Conservation (phyloP, 2,888 invertebrate species). For the Archaeoteleia sp. region DNA sequence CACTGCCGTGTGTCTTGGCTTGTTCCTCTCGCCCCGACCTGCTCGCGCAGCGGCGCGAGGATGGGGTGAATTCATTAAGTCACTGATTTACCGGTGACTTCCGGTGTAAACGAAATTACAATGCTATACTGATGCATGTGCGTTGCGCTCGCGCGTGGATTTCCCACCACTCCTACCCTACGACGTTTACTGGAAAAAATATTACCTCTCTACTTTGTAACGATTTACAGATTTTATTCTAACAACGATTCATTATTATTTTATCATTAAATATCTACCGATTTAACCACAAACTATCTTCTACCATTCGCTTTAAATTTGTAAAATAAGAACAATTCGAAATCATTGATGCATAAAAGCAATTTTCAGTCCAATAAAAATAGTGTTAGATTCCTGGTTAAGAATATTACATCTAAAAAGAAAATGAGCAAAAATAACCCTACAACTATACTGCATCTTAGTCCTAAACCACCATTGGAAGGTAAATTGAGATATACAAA, state of each 20-base stretch:
- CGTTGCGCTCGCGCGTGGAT: constrained; percentile 25
- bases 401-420: too few relatives aligned
- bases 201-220: constrained; percentile 28
- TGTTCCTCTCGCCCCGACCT: constrained; percentile 45
- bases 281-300: too few relatives aligned
- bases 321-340: too few relatives aligned
- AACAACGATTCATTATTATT: constrained; percentile 21
- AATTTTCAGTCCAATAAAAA: too few relatives aligned
- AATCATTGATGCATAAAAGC: too few relatives aligned
- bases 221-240: constrained; percentile 20
- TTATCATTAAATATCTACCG: too few relatives aligned
- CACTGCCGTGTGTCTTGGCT: constrained; percentile 56
- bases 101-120: constrained; percentile 69
- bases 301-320: too few relatives aligned
- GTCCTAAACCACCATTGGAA: too few relatives aligned
- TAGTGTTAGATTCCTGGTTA: too few relatives aligned
- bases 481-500: too few relatives aligned
- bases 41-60: constrained; percentile 46
- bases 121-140: constrained; percentile 44
- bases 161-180: constrained; percentile 32
- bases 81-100: constrained; percentile 71
- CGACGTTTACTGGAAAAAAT: constrained; percentile 35
- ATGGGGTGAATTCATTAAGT: constrained; percentile 70
- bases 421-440: too few relatives aligned
- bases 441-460: too few relatives aligned